These are phyloP conservation scores for Aleiodes sp. DNA, from an alignment of 1,140 invertebrate genomes.

Conservation along the genomic window DNA sequence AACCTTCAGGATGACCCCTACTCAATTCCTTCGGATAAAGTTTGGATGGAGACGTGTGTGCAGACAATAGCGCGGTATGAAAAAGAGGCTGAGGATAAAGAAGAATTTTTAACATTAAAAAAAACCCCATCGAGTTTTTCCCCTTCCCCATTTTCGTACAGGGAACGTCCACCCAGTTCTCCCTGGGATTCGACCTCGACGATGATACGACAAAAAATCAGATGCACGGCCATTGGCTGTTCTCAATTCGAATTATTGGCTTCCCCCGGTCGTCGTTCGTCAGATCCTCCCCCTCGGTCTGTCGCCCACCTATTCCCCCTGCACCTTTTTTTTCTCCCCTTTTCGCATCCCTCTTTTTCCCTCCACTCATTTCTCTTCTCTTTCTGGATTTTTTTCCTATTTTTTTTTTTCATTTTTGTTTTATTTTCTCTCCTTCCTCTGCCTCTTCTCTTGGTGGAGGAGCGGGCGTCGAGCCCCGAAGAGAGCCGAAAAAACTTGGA, in stretches of 20 bases:
- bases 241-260: slow-evolving; percentile 67
- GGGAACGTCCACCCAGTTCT: not conserved
- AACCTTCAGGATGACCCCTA: too few species aligned
- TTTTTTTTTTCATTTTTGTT: slow-evolving; percentile 37
- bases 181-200: slow-evolving; percentile 50
- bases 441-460: slow-evolving; percentile 30
- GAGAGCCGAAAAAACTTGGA: slow-evolving; percentile 64
- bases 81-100: slow-evolving; percentile 19
- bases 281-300: slow-evolving; percentile 51
- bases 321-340: not conserved
- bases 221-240: slow-evolving; percentile 66
- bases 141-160: not conserved
- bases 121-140: slow-evolving; percentile 38
- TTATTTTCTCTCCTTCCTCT: slow-evolving; percentile 33
- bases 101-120: slow-evolving; percentile 52
- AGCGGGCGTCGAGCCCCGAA: slow-evolving; percentile 46
- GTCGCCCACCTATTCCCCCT: slow-evolving; percentile 12
- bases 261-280: slow-evolving; percentile 63
- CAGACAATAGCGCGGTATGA: not conserved
- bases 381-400: slow-evolving; percentile 21
- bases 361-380: slow-evolving; percentile 12
- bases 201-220: slow-evolving; percentile 65
- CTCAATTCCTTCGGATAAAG: not conserved
- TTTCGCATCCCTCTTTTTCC: slow-evolving; percentile 13
- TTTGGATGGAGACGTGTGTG: not conserved